Evolutionary conservation across 2,113 vertebrate species (phyloP), one percentile per base, ranked within the genome.

Genomic region (Perca flavescens): DNA sequence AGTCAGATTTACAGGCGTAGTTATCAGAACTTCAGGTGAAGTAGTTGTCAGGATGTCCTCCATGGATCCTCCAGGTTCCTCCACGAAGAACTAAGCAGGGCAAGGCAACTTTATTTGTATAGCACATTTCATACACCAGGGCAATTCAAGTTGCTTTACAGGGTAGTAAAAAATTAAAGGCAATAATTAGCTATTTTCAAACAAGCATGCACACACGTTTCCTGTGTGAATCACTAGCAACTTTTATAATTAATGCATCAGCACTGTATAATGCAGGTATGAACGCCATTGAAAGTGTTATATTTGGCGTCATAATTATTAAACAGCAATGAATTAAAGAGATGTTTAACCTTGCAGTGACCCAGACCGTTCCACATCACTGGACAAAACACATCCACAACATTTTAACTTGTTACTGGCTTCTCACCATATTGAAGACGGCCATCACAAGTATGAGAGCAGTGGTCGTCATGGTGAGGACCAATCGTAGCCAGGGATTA

Each of bases 351-450:
- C 34, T 17, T 36, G 28, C 17, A 58, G 5, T 1, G 62, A 50
- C 49, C 17, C 22, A 22, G 13, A 19, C 36, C 11, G 22, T 36
- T n/a, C 17, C 22, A 53, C 50, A n/a, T 16, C 40, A 25, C 6
- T 4, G 31, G 9, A 69, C 50, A 14, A 66, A 79, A 34, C 2
- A 21, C 79, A 57, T 19, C 49, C 7, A 46, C 22, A 21, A 16
- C 43, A 46, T 56, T 61, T 53, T 22, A 16, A 60, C 15, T 15
- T 34, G 31, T 6, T 50, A 53, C 36, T 28, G 25, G 31, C 63
- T 8, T 31, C 97, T 96, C 95, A 99, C 98, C 98, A 99, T 99
- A 82, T 99, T 99, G 94, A 99, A 97, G 71, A 99, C 94, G 2
- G 98, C 97, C 98, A 99, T 99, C 73, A 94, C 96, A 64, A 99